Evolutionary conservation across 2,888 invertebrate species (phyloP).

Genomic region (Cantharis nigra): DNA sequence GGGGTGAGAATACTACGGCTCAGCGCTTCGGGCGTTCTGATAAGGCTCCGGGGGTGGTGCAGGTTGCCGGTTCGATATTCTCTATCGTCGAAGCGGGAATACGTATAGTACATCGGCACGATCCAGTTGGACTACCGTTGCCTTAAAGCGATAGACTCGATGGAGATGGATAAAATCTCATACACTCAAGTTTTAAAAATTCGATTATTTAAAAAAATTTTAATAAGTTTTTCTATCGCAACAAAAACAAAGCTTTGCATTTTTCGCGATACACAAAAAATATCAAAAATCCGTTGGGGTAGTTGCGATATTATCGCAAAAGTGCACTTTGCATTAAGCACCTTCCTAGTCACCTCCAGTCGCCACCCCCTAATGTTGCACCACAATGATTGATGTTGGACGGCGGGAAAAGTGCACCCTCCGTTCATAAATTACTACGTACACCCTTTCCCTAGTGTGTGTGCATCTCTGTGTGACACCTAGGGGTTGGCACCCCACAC

Average conservation of each 20-base stretch:
- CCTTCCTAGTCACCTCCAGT: conserved; percentile 35
- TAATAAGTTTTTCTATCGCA: conserved; percentile 33
- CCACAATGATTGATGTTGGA: conserved; percentile 56
- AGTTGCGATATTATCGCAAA: neutral
- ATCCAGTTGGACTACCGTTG: conserved; percentile 37
- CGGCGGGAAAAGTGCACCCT: conserved; percentile 53
- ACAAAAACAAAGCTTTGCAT: neutral
- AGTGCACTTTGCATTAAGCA: conserved; percentile 35
- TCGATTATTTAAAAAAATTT: conserved; percentile 44
- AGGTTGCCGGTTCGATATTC: conserved; percentile 29
- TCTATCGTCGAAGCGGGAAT: neutral
- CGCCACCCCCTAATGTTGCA: conserved; percentile 46
- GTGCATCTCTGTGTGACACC: conserved; percentile 27
- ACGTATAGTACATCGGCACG: conserved; percentile 9
- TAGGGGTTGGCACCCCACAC: conserved; percentile 21
- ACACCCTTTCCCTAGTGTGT: conserved; percentile 48
- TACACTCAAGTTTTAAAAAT: conserved; percentile 46
- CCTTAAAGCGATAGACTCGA: conserved; percentile 54
- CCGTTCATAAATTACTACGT: conserved; percentile 53
- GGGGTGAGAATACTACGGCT: conserved; percentile 48
- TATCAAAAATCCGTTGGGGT: neutral
- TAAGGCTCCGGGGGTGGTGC: conserved; percentile 51
- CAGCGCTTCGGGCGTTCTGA: conserved; percentile 52
- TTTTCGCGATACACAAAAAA: neutral
- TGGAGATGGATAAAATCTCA: conserved; percentile 50